These are phyloP conservation scores for Paraplagusia blochii DNA, from an alignment of 2,113 vertebrate genomes.

Conservation along the genomic window DNA sequence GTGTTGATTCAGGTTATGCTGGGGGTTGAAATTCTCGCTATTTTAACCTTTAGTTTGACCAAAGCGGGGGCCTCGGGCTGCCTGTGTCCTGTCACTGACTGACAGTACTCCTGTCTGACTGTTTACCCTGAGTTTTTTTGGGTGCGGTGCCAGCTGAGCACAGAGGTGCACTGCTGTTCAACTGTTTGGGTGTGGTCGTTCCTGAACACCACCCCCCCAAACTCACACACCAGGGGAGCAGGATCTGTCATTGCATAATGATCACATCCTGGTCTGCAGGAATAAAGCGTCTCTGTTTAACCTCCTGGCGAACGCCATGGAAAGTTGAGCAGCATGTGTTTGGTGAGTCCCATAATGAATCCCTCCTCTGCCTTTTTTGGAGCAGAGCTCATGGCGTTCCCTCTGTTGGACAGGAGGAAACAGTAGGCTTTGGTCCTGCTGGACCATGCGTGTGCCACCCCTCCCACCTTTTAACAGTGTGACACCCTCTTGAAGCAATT, in stretches of 20 bases:
- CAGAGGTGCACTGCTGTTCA: slow-evolving; percentile 49
- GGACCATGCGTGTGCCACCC: slow-evolving; percentile 53
- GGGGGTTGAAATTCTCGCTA: slow-evolving; percentile 19
- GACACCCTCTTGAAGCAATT: slow-evolving; percentile 61
- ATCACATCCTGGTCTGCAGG: slow-evolving; percentile 43
- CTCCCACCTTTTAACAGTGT: slow-evolving; percentile 57
- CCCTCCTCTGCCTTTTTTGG: slow-evolving; percentile 56
- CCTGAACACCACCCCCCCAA: not conserved
- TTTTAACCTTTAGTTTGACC: not conserved
- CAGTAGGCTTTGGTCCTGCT: slow-evolving; percentile 49
- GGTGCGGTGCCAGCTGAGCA: slow-evolving; percentile 41
- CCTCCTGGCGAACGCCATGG: slow-evolving; percentile 66
- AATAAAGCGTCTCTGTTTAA: slow-evolving; percentile 74
- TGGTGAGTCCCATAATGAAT: slow-evolving; percentile 63
- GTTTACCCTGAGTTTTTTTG: slow-evolving; percentile 20
- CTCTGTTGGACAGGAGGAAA: slow-evolving; percentile 48
- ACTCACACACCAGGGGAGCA: slow-evolving; percentile 31
- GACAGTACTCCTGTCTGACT: not conserved
- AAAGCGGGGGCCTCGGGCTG: not conserved
- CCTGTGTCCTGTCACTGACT: slow-evolving; percentile 14
- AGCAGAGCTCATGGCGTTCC: slow-evolving; percentile 68
- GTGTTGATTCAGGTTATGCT: too few species aligned
- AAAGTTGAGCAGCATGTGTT: slow-evolving; percentile 69
- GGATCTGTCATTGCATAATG: slow-evolving; percentile 65
- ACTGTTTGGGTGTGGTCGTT: slow-evolving; percentile 60